Conservation (phyloP, 1,140 invertebrate genomes). For the Ridgeia piscesae region DNA sequence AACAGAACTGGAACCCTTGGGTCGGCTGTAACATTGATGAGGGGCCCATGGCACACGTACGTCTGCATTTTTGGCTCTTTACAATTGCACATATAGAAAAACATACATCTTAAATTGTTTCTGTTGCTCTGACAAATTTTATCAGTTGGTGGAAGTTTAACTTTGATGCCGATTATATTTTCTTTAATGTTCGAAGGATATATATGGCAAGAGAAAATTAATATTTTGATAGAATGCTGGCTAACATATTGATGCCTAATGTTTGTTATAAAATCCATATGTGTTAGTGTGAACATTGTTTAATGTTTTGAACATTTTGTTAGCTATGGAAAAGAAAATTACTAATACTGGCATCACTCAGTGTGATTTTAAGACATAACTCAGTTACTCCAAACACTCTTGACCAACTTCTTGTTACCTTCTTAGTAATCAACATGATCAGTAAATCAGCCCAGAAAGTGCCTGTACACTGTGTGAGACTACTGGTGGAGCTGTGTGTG, state of each 20-base stretch:
- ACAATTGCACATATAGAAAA: neutral
- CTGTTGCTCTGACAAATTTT: neutral
- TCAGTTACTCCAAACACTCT: too few species aligned
- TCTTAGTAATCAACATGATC: neutral
- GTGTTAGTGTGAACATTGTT: neutral
- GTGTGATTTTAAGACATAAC: too few species aligned
- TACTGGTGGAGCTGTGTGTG: constrained; percentile 8
- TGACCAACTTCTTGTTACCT: neutral
- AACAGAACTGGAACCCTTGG: constrained; percentile 96
- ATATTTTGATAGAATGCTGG: neutral
- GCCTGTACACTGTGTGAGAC: too few species aligned
- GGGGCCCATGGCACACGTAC: constrained; percentile 77
- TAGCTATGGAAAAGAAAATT: neutral
- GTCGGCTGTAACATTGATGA: constrained; percentile 92
- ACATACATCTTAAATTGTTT: neutral
- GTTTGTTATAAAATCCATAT: neutral
- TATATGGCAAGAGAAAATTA: neutral
- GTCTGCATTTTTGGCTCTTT: constrained; percentile 26
- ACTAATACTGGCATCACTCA: too few species aligned
- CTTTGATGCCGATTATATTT: neutral
- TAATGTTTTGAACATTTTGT: neutral
- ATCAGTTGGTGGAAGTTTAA: neutral
- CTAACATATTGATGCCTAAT: neutral
- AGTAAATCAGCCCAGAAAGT: constrained; percentile 18
- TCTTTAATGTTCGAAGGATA: neutral